Conservation (phyloP, 2,888 invertebrate species). For the Emmelina monodactyla region DNA sequence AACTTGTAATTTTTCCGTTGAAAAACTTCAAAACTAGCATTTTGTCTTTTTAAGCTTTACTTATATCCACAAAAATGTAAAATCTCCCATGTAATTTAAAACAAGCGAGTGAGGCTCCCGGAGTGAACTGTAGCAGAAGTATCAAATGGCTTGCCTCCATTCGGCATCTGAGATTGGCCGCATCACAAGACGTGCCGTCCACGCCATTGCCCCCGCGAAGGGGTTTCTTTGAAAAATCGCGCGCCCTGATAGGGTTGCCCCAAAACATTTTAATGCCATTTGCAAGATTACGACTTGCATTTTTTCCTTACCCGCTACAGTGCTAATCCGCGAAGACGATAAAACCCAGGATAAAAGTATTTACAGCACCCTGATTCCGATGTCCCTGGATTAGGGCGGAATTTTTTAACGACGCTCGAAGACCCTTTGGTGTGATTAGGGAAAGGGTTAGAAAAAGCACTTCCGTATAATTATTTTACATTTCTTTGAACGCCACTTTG, state of each 20-base stretch:
- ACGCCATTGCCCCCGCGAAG: slow-evolving; percentile 57
- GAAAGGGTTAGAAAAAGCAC: slow-evolving; percentile 52
- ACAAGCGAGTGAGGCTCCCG: too few species aligned
- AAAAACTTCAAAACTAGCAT: too few species aligned
- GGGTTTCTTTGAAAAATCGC: slow-evolving; percentile 66
- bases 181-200: slow-evolving; percentile 60
- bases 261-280: slow-evolving; percentile 67
- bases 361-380: slow-evolving; percentile 58
- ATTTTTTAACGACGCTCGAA: slow-evolving; percentile 48
- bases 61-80: slow-evolving; percentile 12
- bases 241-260: slow-evolving; percentile 54
- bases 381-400: slow-evolving; percentile 46
- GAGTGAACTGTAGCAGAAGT: too few species aligned
- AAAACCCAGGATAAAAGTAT: slow-evolving; percentile 56
- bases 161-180: slow-evolving; percentile 32
- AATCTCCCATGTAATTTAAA: too few species aligned
- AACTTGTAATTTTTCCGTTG: too few species aligned
- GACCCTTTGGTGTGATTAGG: slow-evolving; percentile 44
- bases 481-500: slow-evolving; percentile 37
- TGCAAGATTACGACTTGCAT: slow-evolving; percentile 66
- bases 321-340: slow-evolving; percentile 62
- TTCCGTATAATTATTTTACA: slow-evolving; percentile 56
- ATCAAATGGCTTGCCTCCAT: slow-evolving; percentile 28
- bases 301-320: slow-evolving; percentile 49
- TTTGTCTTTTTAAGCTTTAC: too few species aligned